Conservation (phyloP, 2,113 vertebrate species). For the Neomonachus schauinslandi region DNA sequence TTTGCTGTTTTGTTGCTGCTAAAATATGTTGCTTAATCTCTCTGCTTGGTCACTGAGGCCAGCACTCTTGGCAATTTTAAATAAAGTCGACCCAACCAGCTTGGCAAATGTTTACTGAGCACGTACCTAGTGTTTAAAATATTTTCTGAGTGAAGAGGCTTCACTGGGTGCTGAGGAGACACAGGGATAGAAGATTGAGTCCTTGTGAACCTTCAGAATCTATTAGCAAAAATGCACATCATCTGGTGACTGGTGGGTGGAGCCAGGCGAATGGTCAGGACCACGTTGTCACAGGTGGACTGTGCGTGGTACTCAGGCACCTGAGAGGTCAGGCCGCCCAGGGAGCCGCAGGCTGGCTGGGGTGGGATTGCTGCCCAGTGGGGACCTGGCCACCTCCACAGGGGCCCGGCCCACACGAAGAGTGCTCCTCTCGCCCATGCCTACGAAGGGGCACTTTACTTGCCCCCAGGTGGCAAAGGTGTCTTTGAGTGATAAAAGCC, state of each 20-base stretch:
- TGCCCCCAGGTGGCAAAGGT: not conserved
- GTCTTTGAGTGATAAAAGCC: not conserved
- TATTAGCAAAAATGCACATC: not conserved
- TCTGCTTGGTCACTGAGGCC: not conserved
- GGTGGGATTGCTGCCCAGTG: no score
- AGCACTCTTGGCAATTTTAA: not conserved
- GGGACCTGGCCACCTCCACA: not conserved
- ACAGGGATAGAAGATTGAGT: not conserved
- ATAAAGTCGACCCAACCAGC: no score
- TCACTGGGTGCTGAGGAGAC: no score
- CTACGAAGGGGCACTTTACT: not conserved
- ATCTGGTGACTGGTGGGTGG: accelerated
- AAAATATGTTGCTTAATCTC: not conserved
- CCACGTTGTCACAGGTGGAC: not conserved
- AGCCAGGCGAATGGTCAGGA: not conserved
- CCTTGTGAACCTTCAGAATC: not conserved
- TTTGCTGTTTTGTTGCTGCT: not conserved
- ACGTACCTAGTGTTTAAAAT: not conserved
- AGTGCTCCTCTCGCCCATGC: not conserved
- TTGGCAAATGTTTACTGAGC: not conserved
- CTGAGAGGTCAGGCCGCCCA: not conserved
- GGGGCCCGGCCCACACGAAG: not conserved
- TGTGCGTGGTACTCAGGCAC: not conserved
- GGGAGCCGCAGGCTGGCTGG: no score
- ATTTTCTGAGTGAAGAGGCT: no score